These are phyloP conservation scores for Anoncus sp. DNA, from an alignment of 2,888 invertebrate genomes.

Conservation along the genomic window DNA sequence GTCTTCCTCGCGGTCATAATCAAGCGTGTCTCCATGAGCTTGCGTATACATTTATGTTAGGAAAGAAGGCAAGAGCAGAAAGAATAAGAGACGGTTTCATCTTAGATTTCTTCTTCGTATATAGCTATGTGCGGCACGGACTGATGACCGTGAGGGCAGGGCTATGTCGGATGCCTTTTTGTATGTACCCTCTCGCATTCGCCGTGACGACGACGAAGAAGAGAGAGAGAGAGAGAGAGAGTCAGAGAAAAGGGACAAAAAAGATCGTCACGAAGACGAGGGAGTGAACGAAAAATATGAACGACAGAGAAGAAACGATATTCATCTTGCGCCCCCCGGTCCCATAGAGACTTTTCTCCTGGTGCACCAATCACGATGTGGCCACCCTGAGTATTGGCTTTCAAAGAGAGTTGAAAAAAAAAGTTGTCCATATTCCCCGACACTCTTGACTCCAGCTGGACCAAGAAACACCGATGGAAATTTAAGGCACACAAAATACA, in stretches of 20 bases:
- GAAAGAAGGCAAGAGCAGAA: not conserved
- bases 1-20: conserved; percentile 70
- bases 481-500: not conserved
- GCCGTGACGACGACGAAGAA: conserved; percentile 40
- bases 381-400: conserved; percentile 45
- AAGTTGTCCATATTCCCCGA: not conserved
- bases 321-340: conserved; percentile 34
- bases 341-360: conserved; percentile 14
- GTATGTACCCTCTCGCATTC: conserved; percentile 36
- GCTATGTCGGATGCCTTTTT: conserved; percentile 45
- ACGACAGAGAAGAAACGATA: conserved; percentile 36
- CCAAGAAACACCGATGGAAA: conserved; percentile 12
- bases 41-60: conserved; percentile 2
- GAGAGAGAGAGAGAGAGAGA: conserved; percentile 23
- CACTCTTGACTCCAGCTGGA: conserved; percentile 30
- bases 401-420: conserved; percentile 10
- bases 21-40: conserved; percentile 69
- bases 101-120: conserved; percentile 46
- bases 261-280: conserved; percentile 11
- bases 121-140: conserved; percentile 38
- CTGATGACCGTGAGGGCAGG: conserved; percentile 52
- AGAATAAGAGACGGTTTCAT: conserved; percentile 37
- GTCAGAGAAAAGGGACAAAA: conserved; percentile 33
- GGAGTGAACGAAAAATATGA: conserved; percentile 37
- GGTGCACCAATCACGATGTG: conserved; percentile 1